Evolutionary conservation across 2,888 invertebrate species (phyloP).

Genomic region (Julus scandinavius): DNA sequence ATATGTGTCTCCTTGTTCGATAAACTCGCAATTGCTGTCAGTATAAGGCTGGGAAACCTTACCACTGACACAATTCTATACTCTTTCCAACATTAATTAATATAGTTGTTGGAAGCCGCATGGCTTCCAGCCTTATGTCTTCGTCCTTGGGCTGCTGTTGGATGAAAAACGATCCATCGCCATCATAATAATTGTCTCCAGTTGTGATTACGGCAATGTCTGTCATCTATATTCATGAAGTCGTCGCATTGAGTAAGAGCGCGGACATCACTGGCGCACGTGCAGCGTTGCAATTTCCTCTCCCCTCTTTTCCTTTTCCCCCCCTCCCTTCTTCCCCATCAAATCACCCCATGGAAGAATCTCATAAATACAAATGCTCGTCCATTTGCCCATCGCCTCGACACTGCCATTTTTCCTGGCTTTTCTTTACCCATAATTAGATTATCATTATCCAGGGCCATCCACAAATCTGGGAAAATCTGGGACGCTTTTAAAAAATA

Average conservation of each 20-base stretch:
- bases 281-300: constrained; percentile 7
- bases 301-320: not conserved
- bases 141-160: not conserved
- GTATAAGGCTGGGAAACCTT: too few relatives aligned
- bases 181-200: constrained; percentile 18
- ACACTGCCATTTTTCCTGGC: not conserved
- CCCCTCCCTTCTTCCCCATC: not conserved
- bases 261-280: not conserved
- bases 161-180: constrained; percentile 9
- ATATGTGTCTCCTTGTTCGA: too few relatives aligned
- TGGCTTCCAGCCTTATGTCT: not conserved
- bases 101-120: not conserved
- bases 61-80: too few relatives aligned
- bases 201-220: constrained; percentile 10
- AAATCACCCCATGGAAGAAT: constrained; percentile 13
- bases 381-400: not conserved
- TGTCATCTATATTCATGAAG: constrained; percentile 33
- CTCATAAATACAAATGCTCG: constrained; percentile 10
- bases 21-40: too few relatives aligned
- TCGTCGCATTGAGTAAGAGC: constrained; percentile 19
- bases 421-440: constrained; percentile 12
- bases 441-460: not conserved
- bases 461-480: not conserved
- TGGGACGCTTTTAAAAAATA: not conserved
- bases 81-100: not conserved